Base-by-base conservation (phyloP, 2,888 invertebrate genomes). In the Luffia ferchaultella region DNA sequence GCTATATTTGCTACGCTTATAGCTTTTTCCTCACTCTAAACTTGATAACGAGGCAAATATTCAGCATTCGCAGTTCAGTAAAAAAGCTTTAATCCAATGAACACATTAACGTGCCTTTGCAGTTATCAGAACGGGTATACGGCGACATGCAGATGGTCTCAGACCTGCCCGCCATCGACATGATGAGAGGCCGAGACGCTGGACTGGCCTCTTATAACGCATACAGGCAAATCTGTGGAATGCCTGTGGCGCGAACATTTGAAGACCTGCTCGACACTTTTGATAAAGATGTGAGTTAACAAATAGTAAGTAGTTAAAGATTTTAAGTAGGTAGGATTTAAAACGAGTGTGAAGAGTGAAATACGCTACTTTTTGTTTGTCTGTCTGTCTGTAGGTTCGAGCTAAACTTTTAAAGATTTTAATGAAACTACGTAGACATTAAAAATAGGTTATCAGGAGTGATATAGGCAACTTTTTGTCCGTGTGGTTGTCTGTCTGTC, bases 191-290 rank as follows among this genome's bases (percentile, higher is more conserved):
- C 49, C 87, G 93, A 53, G 93, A 93, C 67, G 90, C 91, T 58
- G 93, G 92, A 51, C 79, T 93, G 55, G 92, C 92, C 42, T 90
- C 92, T 43, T 93, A 92, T 70, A 92, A 91, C 90, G 90, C 91
- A 66, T 92, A 88, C 75, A 86, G 91, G 55, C 90, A 90, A 71
- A 90, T 90, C 84, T 92, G 92, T 60, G 91, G 92, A 1, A 76
- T 92, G 49, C 89, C 90, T 5, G 87, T 86, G 45, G 88, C 90
- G 0, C 84, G 89, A 52, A 84, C 79, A 18, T 52, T 49, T 15
- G 52, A 52, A 17, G 52, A 52, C 47, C 45, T 52, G 2, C 20
- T 42, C 18, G 50, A 52, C 18, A 49, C 49, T 12, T 50, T 52
- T 40, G 52, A 52, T 47, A 12, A 30, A 17, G 44, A 52, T 16